phyloP scores from a whole-genome alignment of 1,140 invertebrate genomes.

The Wiebesia pumilae region DNA sequence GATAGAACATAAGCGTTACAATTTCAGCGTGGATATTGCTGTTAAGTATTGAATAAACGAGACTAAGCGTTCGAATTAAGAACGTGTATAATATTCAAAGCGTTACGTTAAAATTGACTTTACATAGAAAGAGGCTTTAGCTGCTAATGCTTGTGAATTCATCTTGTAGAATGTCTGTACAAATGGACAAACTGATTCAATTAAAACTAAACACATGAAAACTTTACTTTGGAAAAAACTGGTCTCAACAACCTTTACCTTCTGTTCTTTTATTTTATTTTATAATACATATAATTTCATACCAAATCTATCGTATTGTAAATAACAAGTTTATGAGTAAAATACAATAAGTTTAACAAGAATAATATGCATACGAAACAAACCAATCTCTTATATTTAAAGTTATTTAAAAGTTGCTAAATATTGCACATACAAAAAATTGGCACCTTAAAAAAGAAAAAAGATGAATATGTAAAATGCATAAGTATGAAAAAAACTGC shows the following conservation, averaged over 20 bases:
- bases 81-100: too few relatives aligned
- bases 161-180: too few relatives aligned
- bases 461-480: conserved; percentile 21
- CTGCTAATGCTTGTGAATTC: too few relatives aligned
- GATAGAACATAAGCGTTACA: too few relatives aligned
- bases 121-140: too few relatives aligned
- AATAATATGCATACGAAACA: conserved; percentile 39
- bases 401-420: conserved; percentile 27
- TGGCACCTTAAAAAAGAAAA: conserved; percentile 43
- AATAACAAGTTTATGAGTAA: conserved; percentile 46
- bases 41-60: too few relatives aligned
- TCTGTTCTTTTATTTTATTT: conserved; percentile 39
- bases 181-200: too few relatives aligned
- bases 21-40: too few relatives aligned
- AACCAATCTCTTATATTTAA: conserved; percentile 40
- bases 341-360: conserved; percentile 49
- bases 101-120: too few relatives aligned
- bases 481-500: not conserved
- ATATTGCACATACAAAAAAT: conserved; percentile 49
- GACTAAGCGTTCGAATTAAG: too few relatives aligned
- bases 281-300: conserved; percentile 46
- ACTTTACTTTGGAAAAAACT: not conserved
- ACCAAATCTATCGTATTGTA: conserved; percentile 46
- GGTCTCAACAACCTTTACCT: not conserved
- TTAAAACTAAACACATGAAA: not conserved